Evolutionary conservation across 2,797 vertebrate genomes (phyloP).

Genomic region (Phalloptychus januarius): DNA sequence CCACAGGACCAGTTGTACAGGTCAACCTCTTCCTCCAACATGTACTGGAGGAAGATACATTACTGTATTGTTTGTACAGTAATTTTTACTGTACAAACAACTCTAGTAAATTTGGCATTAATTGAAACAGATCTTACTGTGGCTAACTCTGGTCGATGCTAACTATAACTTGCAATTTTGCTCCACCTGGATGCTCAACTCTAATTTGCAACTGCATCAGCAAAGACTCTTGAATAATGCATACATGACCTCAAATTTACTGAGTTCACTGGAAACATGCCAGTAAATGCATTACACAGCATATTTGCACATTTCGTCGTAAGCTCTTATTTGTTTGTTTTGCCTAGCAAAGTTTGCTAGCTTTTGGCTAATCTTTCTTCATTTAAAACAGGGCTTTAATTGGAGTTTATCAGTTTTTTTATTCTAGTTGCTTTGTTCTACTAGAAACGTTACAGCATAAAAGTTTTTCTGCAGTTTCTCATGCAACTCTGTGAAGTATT

Average conservation of each 20-base stretch:
- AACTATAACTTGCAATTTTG: not conserved
- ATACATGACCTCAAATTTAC: not conserved
- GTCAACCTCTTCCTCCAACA: not conserved
- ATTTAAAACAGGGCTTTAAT: not conserved
- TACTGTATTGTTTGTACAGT: no score
- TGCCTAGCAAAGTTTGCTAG: not conserved
- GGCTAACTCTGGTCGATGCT: not conserved
- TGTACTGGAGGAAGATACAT: not conserved
- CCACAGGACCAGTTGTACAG: not conserved
- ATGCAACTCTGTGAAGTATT: constrained; percentile 32
- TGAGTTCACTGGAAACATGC: not conserved
- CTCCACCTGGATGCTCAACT: not conserved
- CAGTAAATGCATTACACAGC: not conserved
- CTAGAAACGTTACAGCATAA: not conserved
- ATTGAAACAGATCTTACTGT: not conserved
- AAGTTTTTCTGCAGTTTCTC: not conserved
- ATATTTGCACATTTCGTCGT: not conserved
- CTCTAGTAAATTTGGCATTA: not conserved
- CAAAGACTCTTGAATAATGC: not conserved
- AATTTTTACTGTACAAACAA: not conserved
- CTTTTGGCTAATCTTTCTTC: not conserved
- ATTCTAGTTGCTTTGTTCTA: not conserved
- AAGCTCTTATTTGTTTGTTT: not conserved
- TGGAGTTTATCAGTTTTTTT: not conserved
- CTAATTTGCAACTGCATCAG: not conserved